A percentile compares a stretch with the other conserved stretches of the same genome.
phyloP scores from a whole-genome alignment of 2,888 invertebrate genomes.

The Temnothorax rugatulus region DNA sequence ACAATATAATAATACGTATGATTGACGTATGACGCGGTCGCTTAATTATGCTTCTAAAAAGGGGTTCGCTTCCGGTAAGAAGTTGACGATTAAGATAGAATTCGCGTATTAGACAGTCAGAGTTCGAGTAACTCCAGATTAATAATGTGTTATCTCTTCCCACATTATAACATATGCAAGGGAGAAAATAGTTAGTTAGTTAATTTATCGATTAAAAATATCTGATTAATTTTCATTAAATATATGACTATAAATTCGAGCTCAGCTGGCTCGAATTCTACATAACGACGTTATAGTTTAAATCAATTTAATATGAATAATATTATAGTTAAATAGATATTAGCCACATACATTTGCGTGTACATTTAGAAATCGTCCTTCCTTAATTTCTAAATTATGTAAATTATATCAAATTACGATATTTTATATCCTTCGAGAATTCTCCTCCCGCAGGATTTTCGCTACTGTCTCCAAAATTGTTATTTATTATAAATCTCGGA shows the following conservation, averaged over 20 bases:
- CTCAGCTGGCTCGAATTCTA: neutral
- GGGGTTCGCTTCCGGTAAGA: neutral
- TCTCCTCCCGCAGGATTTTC: neutral
- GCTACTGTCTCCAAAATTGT: neutral
- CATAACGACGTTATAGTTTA: neutral
- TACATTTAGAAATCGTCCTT: neutral
- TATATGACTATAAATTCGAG: neutral
- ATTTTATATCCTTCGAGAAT: neutral
- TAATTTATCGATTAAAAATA: neutral
- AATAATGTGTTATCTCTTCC: slow-evolving; percentile 19
- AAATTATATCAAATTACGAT: neutral
- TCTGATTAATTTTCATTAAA: neutral
- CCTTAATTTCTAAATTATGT: neutral
- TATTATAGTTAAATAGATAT: neutral
- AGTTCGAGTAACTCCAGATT: neutral
- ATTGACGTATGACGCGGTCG: neutral
- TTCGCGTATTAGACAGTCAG: neutral
- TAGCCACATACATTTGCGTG: neutral
- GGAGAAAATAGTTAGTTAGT: neutral
- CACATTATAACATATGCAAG: slow-evolving; percentile 2
- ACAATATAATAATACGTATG: slow-evolving; percentile 16
- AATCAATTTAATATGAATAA: neutral
- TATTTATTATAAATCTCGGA: neutral
- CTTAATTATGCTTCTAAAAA: slow-evolving; percentile 38
- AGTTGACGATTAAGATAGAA: neutral